These are phyloP conservation scores for Cinclus cinclus DNA, from an alignment of 2,113 vertebrate species.

Conservation along the genomic window DNA sequence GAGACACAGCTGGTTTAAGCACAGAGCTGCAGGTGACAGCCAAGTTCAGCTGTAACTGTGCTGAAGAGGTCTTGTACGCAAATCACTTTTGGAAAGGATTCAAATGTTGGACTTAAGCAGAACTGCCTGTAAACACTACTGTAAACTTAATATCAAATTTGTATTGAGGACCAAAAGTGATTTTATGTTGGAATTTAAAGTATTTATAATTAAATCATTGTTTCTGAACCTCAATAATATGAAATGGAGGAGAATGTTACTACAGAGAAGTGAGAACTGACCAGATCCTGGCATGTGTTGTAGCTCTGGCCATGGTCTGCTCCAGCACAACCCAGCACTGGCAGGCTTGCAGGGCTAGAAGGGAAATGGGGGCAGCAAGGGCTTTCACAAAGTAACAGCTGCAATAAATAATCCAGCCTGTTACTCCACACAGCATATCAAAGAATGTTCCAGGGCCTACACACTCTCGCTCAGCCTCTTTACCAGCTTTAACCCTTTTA, in stretches of 20 bases:
- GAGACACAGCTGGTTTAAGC: not conserved
- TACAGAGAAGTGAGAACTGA: not conserved
- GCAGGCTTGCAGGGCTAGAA: not conserved
- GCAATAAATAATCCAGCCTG: not conserved
- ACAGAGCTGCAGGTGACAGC: not conserved
- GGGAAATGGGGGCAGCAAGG: not conserved
- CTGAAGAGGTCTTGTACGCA: not conserved
- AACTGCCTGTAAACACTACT: not conserved
- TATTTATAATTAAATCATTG: not conserved
- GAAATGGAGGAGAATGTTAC: not conserved
- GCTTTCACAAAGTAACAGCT: not conserved
- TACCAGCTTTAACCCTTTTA: not conserved
- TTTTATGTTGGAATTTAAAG: not conserved
- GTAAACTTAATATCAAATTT: not conserved
- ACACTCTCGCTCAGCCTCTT: not conserved
- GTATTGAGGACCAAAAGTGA: not conserved
- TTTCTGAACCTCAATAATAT: not conserved
- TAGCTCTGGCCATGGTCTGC: not conserved
- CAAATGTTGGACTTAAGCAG: not conserved
- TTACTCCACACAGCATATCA: not conserved
- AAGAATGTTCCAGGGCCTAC: not conserved
- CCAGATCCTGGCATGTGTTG: not conserved
- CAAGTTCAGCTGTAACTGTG: not conserved
- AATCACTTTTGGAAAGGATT: not conserved
- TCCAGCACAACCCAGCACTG: not conserved